Conservation (phyloP, 37 sponge, comb jelly and placozoan genomes). For the Amphimedon queenslandica region DNA sequence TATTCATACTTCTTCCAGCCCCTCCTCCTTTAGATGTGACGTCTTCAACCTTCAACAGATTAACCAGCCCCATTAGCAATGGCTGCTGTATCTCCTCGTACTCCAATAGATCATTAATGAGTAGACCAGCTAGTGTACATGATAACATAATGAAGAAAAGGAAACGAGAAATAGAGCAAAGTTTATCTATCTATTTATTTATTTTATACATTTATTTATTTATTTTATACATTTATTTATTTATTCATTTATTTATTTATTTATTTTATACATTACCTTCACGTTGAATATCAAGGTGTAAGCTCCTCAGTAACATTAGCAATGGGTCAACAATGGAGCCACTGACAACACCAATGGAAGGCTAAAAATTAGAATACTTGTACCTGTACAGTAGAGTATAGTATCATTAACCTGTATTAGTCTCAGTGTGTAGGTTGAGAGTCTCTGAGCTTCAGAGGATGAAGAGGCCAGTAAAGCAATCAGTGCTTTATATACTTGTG, state of each 20-base stretch:
- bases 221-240: not conserved
- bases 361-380: slow-evolving; percentile 56
- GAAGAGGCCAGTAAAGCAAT: too few relatives aligned
- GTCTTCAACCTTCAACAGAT: slow-evolving; percentile 54
- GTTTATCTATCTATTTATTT: not conserved
- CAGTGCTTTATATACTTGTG: too few relatives aligned
- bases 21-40: too few relatives aligned
- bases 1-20: too few relatives aligned
- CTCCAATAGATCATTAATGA: slow-evolving; percentile 60
- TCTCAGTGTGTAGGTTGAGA: too few relatives aligned
- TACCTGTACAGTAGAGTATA: too few relatives aligned
- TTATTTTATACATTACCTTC: slow-evolving; percentile 59
- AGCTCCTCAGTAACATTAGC: slow-evolving; percentile 72
- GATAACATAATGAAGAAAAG: too few relatives aligned
- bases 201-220: not conserved
- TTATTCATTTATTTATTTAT: too few relatives aligned
- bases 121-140: slow-evolving; percentile 48
- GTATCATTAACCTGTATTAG: too few relatives aligned
- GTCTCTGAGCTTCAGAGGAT: too few relatives aligned
- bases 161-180: too few relatives aligned
- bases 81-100: slow-evolving; percentile 82
- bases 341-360: slow-evolving; percentile 75
- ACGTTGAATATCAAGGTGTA: slow-evolving; percentile 83
- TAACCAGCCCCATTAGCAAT: slow-evolving; percentile 72
- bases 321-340: slow-evolving; percentile 84